phyloP scores from a whole-genome alignment of 2,113 vertebrate genomes.

The Lethenteron reissneri region DNA sequence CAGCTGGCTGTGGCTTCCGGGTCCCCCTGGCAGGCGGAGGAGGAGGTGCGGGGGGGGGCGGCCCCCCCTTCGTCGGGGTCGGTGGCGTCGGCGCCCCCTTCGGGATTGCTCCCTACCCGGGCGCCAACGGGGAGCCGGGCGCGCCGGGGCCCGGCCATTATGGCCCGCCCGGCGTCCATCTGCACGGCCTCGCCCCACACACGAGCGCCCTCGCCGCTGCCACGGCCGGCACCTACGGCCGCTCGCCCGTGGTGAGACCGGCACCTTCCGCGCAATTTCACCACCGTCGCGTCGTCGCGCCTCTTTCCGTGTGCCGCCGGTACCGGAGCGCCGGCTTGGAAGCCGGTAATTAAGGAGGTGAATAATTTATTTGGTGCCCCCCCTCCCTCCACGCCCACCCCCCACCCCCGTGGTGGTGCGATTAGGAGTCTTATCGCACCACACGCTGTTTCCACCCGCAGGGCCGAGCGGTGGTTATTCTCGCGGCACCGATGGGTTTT shows the following conservation, averaged over 20 bases:
- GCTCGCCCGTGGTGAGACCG: conserved; percentile 59
- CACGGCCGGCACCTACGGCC: conserved; percentile 47
- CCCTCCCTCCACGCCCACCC: neutral
- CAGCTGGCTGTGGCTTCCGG: no score
- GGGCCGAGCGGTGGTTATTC: conserved; percentile 16
- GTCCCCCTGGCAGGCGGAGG: no score
- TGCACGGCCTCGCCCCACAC: conserved; percentile 69
- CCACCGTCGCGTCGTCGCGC: no score
- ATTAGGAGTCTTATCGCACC: conserved; percentile 11
- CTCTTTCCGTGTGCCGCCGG: no score
- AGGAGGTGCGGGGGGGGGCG: no score
- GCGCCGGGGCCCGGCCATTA: conserved; percentile 21
- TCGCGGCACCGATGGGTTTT: neutral
- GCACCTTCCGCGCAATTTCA: no score
- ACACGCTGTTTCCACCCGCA: conserved; percentile 11
- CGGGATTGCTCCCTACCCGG: conserved; percentile 82
- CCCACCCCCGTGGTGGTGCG: conserved; percentile 13
- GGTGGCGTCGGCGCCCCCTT: conserved; percentile 28
- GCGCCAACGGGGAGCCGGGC: conserved; percentile 62
- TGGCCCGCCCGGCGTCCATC: conserved; percentile 41
- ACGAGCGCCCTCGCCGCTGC: conserved; percentile 51
- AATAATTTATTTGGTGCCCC: neutral
- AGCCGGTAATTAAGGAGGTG: conserved; percentile 7
- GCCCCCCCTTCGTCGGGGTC: no score
- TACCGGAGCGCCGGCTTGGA: neutral